Percentiles rank a stretch among this genome's conserved stretches.
These are phyloP conservation scores for Cheilosia pagana DNA, from an alignment of 2,888 invertebrate genomes.

Conservation along the genomic window DNA sequence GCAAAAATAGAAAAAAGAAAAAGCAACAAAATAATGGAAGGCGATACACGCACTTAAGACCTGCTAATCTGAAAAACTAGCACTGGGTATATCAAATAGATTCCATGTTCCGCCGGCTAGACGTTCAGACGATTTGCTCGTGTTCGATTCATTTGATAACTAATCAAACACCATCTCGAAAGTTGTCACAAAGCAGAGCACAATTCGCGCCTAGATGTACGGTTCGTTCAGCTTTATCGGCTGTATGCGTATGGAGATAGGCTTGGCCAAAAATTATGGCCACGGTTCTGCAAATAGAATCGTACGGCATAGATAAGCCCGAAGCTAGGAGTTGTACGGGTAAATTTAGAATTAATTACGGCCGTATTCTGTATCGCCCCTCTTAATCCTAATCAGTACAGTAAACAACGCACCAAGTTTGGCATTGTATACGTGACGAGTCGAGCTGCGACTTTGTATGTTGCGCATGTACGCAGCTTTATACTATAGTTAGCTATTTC, in stretches of 20 bases:
- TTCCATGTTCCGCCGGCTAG: constrained; percentile 6
- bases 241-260: background rate
- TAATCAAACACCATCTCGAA: constrained; percentile 46
- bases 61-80: constrained; percentile 61
- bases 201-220: constrained; percentile 1
- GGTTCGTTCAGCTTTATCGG: constrained; percentile 41
- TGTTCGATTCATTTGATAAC: constrained; percentile 53
- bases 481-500: constrained; percentile 62
- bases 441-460: constrained; percentile 50
- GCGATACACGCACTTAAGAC: constrained; percentile 26
- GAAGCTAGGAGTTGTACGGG: constrained; percentile 1
- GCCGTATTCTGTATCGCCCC: constrained; percentile 33
- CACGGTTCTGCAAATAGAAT: constrained; percentile 47
- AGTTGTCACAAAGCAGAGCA: constrained; percentile 47
- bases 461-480: constrained; percentile 68
- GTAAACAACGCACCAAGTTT: constrained; percentile 68
- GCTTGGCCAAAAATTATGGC: constrained; percentile 50
- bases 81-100: constrained; percentile 19
- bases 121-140: constrained; percentile 48
- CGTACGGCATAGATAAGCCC: constrained; percentile 31
- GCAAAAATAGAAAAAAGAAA: constrained; percentile 1
- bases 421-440: constrained; percentile 37
- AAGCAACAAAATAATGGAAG: background rate
- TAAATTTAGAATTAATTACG: constrained; percentile 71
- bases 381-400: constrained; percentile 52